Evolutionary conservation across 2,888 invertebrate species (phyloP), one percentile per base, ranked within the genome.

Genomic region (Myathropa florea): DNA sequence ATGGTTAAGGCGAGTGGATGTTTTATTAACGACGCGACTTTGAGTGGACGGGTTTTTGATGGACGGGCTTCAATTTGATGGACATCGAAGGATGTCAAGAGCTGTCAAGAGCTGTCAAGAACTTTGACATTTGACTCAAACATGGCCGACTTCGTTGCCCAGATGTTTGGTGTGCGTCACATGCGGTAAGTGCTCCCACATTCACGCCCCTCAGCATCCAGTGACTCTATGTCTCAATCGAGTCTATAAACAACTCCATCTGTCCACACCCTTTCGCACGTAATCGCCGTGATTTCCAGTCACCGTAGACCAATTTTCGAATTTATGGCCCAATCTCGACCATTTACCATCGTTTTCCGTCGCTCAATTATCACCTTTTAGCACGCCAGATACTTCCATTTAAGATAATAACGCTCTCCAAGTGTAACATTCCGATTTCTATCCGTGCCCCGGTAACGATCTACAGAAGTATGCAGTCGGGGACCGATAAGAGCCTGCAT

Each of bases 331-430:
- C 46, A 46, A 18, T 46, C 18, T 7, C 46, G 46, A 18, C 7
- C 46, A 18, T 46, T 46, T 46, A 46, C 46, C 46, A 46, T 46
- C 46, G 18, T 18, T 46, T 46, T 18, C 46, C 46, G 46, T 46
- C 73, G 73, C 77, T 78, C 82, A 85, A 85, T 85, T 85, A 85
- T 85, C 85, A 78, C 82, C 82, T 82, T 60, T 78, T 77, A 81
- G 80, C 71, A 65, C 55, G 28, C 59, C 60, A 70, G 70, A 73
- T 79, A 85, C 72, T 72, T 85, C 85, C 71, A 85, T 81, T 85
- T 77, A 68, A 77, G 77, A 85, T 85, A 85, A 82, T 82, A 46
- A 46, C 46, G 18, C 46, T 46, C 46, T 18, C 46, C 70, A 82
- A 53, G 30, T 65, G 61, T 65, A n/a, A 65, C 84, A 71, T 76